phyloP scores from a whole-genome alignment of 2,888 invertebrate genomes.

The Pemphredon lugubris region DNA sequence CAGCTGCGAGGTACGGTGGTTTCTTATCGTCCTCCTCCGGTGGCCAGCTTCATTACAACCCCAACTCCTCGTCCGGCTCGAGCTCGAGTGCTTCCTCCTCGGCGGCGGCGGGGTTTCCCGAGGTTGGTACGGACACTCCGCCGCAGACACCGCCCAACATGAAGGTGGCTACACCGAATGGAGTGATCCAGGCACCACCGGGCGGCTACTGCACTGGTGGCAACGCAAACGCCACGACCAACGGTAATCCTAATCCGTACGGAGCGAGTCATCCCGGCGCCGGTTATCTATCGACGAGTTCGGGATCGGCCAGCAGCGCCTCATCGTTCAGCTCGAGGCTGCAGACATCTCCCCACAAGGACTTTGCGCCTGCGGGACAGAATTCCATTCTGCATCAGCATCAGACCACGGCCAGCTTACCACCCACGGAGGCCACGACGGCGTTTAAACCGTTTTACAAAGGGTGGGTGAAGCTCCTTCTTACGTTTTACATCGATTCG shows the following conservation, averaged over 20 bases:
- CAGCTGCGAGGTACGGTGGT: constrained; percentile 80
- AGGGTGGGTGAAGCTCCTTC: constrained; percentile 85
- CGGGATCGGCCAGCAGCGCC: constrained; percentile 83
- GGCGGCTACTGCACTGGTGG: constrained; percentile 87
- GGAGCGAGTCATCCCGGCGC: constrained; percentile 80
- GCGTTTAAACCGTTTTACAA: constrained; percentile 96
- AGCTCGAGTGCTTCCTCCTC: constrained; percentile 84
- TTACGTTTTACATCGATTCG: not conserved
- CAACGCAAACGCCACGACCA: constrained; percentile 75
- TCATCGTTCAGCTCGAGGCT: constrained; percentile 82
- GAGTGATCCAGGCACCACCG: constrained; percentile 82
- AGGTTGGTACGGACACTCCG: constrained; percentile 93
- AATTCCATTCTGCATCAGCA: constrained; percentile 78
- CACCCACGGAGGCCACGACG: constrained; percentile 81
- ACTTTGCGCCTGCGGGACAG: constrained; percentile 76
- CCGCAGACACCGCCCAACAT: constrained; percentile 97
- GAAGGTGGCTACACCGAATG: constrained; percentile 89
- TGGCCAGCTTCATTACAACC: constrained; percentile 78
- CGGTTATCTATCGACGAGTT: constrained; percentile 82
- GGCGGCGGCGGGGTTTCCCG: constrained; percentile 91
- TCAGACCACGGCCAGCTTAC: constrained; percentile 78
- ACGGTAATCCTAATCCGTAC: constrained; percentile 73
- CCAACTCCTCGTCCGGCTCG: constrained; percentile 77
- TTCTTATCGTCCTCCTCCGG: constrained; percentile 78
- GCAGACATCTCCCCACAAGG: constrained; percentile 80